Conservation (phyloP, 2,797 vertebrate species). For the Typhlichthys subterraneus region DNA sequence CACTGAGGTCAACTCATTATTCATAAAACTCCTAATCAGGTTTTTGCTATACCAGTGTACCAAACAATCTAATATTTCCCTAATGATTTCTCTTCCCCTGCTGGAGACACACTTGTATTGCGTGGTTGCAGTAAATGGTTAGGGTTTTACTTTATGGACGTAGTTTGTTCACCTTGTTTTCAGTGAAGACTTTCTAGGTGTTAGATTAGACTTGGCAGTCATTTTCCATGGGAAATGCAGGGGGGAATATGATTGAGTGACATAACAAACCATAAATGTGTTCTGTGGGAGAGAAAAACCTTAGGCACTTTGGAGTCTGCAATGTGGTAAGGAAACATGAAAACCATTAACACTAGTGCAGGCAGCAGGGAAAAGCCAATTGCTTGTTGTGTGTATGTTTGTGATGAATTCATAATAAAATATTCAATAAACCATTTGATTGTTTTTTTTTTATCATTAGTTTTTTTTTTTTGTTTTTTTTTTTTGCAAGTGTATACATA, state of each 20-base stretch:
- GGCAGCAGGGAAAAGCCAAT: conserved; percentile 45
- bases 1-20: too few species aligned
- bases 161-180: conserved; percentile 2
- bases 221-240: conserved; percentile 19
- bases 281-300: conserved; percentile 31
- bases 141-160: too few species aligned
- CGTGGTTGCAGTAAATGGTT: too few species aligned
- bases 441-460: not conserved
- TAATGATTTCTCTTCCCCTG: too few species aligned
- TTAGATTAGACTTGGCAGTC: not conserved
- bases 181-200: conserved; percentile 1
- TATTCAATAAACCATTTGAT: conserved; percentile 48
- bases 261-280: conserved; percentile 12
- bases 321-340: conserved; percentile 37
- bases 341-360: conserved; percentile 54
- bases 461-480: too few species aligned
- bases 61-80: too few species aligned
- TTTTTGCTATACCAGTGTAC: too few species aligned
- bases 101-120: too few species aligned
- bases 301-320: conserved; percentile 61
- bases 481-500: too few species aligned
- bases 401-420: conserved; percentile 68
- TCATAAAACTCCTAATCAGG: too few species aligned
- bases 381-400: conserved; percentile 20
- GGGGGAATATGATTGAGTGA: conserved; percentile 15